phyloP scores from a whole-genome alignment of 1,140 invertebrate species.

The Rhyzopertha dominica region DNA sequence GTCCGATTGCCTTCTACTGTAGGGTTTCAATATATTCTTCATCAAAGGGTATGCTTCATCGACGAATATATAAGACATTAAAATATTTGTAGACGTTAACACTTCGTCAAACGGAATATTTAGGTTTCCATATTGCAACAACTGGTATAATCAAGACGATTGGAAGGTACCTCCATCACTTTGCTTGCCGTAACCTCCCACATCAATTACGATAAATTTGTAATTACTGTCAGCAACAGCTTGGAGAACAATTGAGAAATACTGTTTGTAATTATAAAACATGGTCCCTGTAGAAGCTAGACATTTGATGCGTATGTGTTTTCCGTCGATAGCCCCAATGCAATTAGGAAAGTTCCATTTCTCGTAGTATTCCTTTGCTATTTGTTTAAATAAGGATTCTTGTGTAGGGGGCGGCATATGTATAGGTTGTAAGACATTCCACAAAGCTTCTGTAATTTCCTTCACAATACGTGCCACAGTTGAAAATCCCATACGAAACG shows the following conservation, averaged over 20 bases:
- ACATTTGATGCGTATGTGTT: conserved; percentile 31
- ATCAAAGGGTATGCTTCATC: too few species aligned
- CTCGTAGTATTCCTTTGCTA: conserved; percentile 29
- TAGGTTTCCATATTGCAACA: too few species aligned
- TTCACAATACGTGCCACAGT: conserved; percentile 29
- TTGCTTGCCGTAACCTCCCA: too few species aligned
- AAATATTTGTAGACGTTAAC: too few species aligned
- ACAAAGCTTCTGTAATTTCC: conserved; percentile 28
- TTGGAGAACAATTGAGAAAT: conserved; percentile 43
- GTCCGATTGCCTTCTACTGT: conserved; percentile 29
- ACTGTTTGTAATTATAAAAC: conserved; percentile 43
- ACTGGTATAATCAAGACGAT: too few species aligned
- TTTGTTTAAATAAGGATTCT: conserved; percentile 33
- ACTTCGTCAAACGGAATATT: conserved; percentile 20
- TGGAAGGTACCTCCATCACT: too few species aligned
- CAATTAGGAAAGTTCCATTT: conserved; percentile 42
- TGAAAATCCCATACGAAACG: conserved; percentile 27
- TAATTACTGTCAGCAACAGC: conserved; percentile 44
- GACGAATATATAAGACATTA: too few species aligned
- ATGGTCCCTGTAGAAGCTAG: conserved; percentile 31
- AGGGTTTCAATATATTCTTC: too few species aligned
- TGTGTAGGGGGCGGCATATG: conserved; percentile 23
- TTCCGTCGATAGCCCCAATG: conserved; percentile 41
- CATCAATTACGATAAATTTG: conserved; percentile 42
- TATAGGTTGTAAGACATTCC: conserved; percentile 30